Evolutionary conservation across 2,113 vertebrate genomes (phyloP), one percentile per base, ranked within the genome.

Genomic region (Proteles cristata): DNA sequence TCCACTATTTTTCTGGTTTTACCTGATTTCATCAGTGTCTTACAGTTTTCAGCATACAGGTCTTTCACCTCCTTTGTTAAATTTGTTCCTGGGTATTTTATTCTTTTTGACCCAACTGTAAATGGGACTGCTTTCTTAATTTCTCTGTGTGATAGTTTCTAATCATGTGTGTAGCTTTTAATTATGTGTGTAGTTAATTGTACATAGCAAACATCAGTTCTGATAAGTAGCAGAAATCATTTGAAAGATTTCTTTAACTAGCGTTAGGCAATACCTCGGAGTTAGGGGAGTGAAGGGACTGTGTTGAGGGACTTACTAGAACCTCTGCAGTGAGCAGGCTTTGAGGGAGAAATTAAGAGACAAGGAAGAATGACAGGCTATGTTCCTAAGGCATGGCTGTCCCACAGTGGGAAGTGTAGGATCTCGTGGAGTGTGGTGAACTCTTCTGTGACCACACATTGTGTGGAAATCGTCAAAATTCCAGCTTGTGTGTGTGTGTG

Each of bases 231-330:
- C n/a, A 85, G n/a, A 89, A 55, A 61, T 45, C 35, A 79, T 53
- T 66, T 97, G 87, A 82, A 83, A 96, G 65, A 17, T 94, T n/a
- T 26, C 33, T 79, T 26, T 19, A 84, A 28, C 9, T 95, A 82
- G 25, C 11, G 71, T 82, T 96, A 71, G 23, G 33, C 3, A 5
- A 71, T 81, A 91, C 23, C 45, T 82, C 92, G 26, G 21, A 7
- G 15, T 33, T 58, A 87, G 33, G 14, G 5, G 28, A 58, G 19
- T 50, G 25, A 95, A n/a, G 19, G 7, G 12, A 73, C 61, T 86
- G 25, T 83, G 2, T 14, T 71, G 33, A 94, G 19, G 85, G 28
- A 68, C 31, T 95, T 73, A 71, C 6, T 74, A 33, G 63, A 94
- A 33, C 48, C 15, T 96, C 65, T 74, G 11, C 12, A 69, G 55